Evolutionary conservation across 2,113 vertebrate species (phyloP).

Genomic region (Nyctereutes procyonoides): DNA sequence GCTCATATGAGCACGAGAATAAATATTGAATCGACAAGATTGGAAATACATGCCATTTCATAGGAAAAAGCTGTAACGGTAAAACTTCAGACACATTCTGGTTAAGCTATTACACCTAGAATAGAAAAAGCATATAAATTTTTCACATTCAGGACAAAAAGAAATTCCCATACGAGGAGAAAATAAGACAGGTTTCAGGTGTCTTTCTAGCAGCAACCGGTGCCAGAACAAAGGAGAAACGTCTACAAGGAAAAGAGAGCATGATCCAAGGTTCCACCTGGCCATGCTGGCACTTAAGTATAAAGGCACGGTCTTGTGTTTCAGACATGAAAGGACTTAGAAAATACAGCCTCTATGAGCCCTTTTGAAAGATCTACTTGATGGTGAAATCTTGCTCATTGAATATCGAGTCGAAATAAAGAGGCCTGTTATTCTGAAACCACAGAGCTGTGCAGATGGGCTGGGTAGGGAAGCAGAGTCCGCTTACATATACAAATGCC

Average conservation of each 20-base stretch:
- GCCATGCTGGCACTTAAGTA: not conserved
- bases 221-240: conserved; percentile 19
- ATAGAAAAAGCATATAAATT: not conserved
- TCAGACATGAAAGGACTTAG: conserved; percentile 12
- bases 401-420: not conserved
- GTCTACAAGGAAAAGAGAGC: not conserved
- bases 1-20: not conserved
- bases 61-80: not conserved
- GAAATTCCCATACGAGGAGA: not conserved
- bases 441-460: not conserved
- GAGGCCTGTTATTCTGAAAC: not conserved
- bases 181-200: conserved; percentile 37
- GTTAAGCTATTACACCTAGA: conserved; percentile 26
- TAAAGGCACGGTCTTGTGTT: not conserved
- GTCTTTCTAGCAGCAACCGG: conserved; percentile 19
- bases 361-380: not conserved
- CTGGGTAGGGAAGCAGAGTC: not conserved
- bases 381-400: not conserved
- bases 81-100: conserved; percentile 38
- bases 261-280: not conserved
- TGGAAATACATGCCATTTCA: not conserved
- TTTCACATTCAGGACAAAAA: conserved; percentile 1
- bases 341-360: not conserved
- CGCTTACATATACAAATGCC: not conserved
- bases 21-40: not conserved